Evolutionary conservation across 2,888 invertebrate species (phyloP), one percentile per base, ranked within the genome.

Genomic region (Seira sanloemensis): DNA sequence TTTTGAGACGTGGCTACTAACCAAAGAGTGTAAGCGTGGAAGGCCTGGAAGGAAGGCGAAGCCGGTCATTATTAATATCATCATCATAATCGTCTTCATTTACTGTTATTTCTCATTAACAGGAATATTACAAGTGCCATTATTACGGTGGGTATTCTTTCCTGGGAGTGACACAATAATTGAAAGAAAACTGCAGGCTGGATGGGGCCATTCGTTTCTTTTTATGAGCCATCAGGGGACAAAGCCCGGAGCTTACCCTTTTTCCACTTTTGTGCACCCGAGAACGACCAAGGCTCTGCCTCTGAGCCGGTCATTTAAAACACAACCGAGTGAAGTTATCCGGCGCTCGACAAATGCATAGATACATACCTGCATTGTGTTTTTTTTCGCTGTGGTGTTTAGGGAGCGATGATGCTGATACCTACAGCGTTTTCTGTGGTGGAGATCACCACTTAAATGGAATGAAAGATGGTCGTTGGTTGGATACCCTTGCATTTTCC

Each of bases 171-270:
- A 50, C 50, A 50, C 50, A 50, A 72, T 72, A 72, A 72, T 72
- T 72, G 72, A 72, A 72, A 72, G 72, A 72, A 72, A 72, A 72
- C 72, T 54, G 72, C 54, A 54, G 54, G 37, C 76, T 67, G 18
- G 66, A 46, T 66, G 62, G 54, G 25, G 66, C 50, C 50, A 68
- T 76, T 76, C 62, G 25, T 50, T 67, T 21, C 25, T 50, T 76
- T 76, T 76, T 76, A 76, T 67, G 76, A 76, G 76, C 76, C 54
- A 68, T 76, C 54, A 77, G 58, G 77, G 72, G 72, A 25, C 72
- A 72, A 72, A 54, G 50, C 50, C 50, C n/a, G n/a, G 16, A 50
- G 50, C 50, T 50, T 50, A 50, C 50, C 50, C 50, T 50, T 72
- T 50, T 72, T 71, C 19, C 71, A 18, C 72, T 54, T 69, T 37